Conservation (phyloP, 2,797 vertebrate genomes). For the Hozukius guyotensis region DNA sequence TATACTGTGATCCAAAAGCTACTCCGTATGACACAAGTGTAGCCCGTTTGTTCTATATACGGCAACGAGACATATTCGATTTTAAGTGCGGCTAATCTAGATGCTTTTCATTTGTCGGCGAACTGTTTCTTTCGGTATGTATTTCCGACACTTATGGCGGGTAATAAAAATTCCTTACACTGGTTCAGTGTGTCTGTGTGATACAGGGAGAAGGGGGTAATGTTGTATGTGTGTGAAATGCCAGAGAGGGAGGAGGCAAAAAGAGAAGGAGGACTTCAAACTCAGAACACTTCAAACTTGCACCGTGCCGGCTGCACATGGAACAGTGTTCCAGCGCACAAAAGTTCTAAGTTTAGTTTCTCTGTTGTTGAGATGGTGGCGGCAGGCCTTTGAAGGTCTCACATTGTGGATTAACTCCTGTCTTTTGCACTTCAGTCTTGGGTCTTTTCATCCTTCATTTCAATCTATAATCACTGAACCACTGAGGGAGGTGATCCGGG, state of each 20-base stretch:
- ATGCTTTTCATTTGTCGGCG: not conserved
- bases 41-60: not conserved
- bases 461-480: not conserved
- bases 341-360: not conserved
- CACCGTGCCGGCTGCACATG: not conserved
- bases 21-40: not conserved
- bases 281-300: not conserved
- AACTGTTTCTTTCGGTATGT: conserved; percentile 3
- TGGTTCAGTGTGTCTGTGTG: conserved; percentile 18
- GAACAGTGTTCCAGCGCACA: not conserved
- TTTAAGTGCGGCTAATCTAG: not conserved
- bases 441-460: not conserved
- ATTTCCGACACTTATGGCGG: not conserved
- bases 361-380: not conserved
- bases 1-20: not conserved
- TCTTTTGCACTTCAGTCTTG: not conserved
- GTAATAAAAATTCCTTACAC: conserved; percentile 17
- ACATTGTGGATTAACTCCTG: not conserved
- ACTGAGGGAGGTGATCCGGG: not conserved
- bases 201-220: conserved; percentile 15
- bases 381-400: not conserved
- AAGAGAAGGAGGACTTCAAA: conserved; percentile 5
- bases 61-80: not conserved
- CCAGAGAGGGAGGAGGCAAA: conserved; percentile 28
- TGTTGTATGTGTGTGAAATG: conserved; percentile 7